Base-by-base conservation (phyloP, 2,113 vertebrate species). In the Eurystomus gularis region DNA sequence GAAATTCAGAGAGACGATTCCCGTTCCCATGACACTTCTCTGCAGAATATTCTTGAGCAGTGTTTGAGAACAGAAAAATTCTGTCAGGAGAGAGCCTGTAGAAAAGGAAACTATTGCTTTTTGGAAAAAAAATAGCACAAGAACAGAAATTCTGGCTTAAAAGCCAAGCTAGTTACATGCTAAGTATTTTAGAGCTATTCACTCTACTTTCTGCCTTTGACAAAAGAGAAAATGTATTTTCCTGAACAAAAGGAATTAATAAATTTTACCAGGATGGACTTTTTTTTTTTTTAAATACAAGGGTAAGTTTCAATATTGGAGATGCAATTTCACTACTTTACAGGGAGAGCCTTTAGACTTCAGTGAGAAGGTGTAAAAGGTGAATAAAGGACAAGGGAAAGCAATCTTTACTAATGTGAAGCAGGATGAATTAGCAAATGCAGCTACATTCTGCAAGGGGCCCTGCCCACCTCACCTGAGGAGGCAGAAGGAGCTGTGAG, bases 361-460 rank as follows among this genome's bases (percentile, higher is more conserved):
- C 9, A 35, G 8, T 6, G 18, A 54, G 10, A 39, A 26, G 18
- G 5, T 52, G 25, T 73, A 39, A 51, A 81, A 42, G 6, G 3
- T 13, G 7, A 58, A 58, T 21, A 44, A 61, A 75, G 24, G 13
- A 70, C 52, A 66, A 44, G 4, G 20, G 17, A 68, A 81, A 49
- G 7, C 14, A 60, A 28, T 17, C 16, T 44, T 69, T 24, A 13
- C 6, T 37, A 14, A 3, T 31, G 68, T 71, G 7, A 83, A 35
- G 29, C 9, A 4, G 13, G 17, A 29, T 52, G 7, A 52, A 69
- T 44, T 44, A 71, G 6, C 16, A 73, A 61, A 44, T 6, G 18
- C 6, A 73, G 15, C 21, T 17, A 11, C 0, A 1, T 44, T 46
- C 25, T 73, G 33, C 26, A 46, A 6, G 0, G 3, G 3, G 0